Percentiles rank a stretch among this genome's conserved stretches.
These are phyloP conservation scores for Drosophila parthenogenetica DNA, from an alignment of 2,888 invertebrate species.

Conservation along the genomic window DNA sequence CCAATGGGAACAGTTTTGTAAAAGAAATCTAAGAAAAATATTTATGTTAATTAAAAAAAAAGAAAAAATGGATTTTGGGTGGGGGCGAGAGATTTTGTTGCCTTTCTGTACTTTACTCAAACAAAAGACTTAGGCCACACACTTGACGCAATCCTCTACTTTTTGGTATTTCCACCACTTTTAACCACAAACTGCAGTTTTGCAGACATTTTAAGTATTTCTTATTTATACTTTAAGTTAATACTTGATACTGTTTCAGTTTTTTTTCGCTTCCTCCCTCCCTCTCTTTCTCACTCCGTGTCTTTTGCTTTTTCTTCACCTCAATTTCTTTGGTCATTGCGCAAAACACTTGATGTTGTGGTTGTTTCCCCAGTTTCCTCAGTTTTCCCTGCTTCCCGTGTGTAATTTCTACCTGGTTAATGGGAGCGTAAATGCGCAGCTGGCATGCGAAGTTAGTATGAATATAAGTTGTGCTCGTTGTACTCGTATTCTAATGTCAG, in stretches of 20 bases:
- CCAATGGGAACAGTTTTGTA: conserved; percentile 53
- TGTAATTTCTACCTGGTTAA: conserved; percentile 69
- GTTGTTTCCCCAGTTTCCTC: conserved; percentile 2
- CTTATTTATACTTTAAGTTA: conserved; percentile 28
- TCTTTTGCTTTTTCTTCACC: conserved; percentile 15
- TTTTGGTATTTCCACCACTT: conserved; percentile 10
- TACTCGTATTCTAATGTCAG: conserved; percentile 69
- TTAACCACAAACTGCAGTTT: conserved; percentile 54
- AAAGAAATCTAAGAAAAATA: conserved; percentile 63
- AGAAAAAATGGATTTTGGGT: conserved; percentile 18
- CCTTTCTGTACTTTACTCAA: conserved; percentile 16
- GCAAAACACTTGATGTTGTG: conserved; percentile 72
- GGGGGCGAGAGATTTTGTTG: conserved; percentile 8
- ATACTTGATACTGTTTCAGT: conserved; percentile 45
- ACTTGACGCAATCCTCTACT: conserved; percentile 33
- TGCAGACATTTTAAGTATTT: conserved; percentile 36
- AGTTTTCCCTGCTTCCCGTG: conserved; percentile 35
- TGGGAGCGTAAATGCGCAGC: conserved; percentile 79
- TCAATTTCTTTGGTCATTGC: conserved; percentile 71
- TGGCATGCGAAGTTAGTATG: conserved; percentile 71
- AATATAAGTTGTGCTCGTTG: conserved; percentile 38
- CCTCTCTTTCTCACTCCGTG: neutral
- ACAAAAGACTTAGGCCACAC: conserved; percentile 63
- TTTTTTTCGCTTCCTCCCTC: conserved; percentile 6
- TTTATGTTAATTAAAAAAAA: conserved; percentile 67